phyloP scores from a whole-genome alignment of 2,113 vertebrate genomes.

The Tursiops truncatus region DNA sequence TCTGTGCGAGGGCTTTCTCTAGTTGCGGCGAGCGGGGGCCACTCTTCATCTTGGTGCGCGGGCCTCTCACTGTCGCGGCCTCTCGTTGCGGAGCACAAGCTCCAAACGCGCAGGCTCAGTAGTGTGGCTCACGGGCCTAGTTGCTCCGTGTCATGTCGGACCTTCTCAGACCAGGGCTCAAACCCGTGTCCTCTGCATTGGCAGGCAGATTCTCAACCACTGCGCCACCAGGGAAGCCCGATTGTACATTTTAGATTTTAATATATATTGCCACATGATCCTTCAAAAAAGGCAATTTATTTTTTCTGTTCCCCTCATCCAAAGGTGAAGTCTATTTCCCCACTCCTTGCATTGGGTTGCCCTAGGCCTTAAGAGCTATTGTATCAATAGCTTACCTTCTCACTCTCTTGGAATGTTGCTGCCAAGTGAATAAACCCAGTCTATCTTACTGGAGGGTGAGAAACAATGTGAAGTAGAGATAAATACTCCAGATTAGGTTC shows the following conservation, averaged over 20 bases:
- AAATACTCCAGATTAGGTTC: background rate
- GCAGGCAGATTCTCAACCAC: too few species aligned
- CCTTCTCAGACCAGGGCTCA: too few species aligned
- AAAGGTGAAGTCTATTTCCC: background rate
- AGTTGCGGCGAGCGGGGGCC: too few species aligned
- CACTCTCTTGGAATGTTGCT: background rate
- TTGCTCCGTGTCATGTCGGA: too few species aligned
- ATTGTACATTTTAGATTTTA: background rate
- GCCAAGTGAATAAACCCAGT: background rate
- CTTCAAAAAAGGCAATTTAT: background rate
- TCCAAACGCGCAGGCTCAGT: too few species aligned
- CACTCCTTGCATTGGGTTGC: background rate
- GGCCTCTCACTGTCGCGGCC: too few species aligned
- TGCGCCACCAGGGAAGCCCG: too few species aligned
- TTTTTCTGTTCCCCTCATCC: background rate
- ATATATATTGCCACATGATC: background rate
- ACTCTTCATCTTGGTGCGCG: too few species aligned
- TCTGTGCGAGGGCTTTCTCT: too few species aligned
- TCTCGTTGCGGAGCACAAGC: too few species aligned
- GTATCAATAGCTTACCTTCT: background rate
- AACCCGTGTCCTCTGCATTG: too few species aligned
- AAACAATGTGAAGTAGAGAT: background rate
- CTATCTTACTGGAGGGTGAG: background rate
- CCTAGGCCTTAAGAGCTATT: background rate
- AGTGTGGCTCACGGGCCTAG: too few species aligned